phyloP scores from a whole-genome alignment of 2,797 vertebrate species.

The Ctenopoma multispine region DNA sequence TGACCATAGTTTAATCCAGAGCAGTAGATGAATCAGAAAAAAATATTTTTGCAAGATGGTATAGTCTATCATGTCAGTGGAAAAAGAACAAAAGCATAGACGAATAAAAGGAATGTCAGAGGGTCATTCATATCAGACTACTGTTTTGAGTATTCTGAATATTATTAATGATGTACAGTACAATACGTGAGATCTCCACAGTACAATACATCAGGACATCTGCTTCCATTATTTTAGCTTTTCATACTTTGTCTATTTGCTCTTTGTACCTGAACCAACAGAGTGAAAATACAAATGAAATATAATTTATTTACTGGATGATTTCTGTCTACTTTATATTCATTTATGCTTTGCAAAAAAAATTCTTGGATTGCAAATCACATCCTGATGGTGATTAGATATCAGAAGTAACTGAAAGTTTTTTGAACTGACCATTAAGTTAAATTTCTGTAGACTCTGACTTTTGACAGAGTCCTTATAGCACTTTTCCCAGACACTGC shows the following conservation, averaged over 20 bases:
- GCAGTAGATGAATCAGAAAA: slow-evolving; percentile 18
- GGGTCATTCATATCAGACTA: slow-evolving; percentile 31
- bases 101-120: slow-evolving; percentile 17
- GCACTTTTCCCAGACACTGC: neutral
- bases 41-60: slow-evolving; percentile 37
- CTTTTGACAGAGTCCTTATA: neutral
- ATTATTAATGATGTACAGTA: slow-evolving; percentile 14
- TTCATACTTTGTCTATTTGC: neutral
- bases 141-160: slow-evolving; percentile 27
- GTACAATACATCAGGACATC: neutral
- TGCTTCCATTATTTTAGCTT: slow-evolving; percentile 1
- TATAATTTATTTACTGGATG: neutral
- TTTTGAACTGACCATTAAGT: neutral
- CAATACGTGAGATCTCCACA: neutral
- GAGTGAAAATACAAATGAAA: neutral
- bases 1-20: slow-evolving; percentile 38
- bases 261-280: neutral
- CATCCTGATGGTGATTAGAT: neutral
- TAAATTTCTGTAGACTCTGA: neutral
- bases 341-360: neutral
- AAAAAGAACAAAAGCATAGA: slow-evolving; percentile 49
- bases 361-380: neutral
- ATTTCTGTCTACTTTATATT: slow-evolving; percentile 1
- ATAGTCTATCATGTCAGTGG: slow-evolving; percentile 17
- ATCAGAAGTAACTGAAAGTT: neutral